Evolutionary conservation across 53 echinoderm and acorn worm genomes (phyloP).

Genomic region (Antedon mediterranea): DNA sequence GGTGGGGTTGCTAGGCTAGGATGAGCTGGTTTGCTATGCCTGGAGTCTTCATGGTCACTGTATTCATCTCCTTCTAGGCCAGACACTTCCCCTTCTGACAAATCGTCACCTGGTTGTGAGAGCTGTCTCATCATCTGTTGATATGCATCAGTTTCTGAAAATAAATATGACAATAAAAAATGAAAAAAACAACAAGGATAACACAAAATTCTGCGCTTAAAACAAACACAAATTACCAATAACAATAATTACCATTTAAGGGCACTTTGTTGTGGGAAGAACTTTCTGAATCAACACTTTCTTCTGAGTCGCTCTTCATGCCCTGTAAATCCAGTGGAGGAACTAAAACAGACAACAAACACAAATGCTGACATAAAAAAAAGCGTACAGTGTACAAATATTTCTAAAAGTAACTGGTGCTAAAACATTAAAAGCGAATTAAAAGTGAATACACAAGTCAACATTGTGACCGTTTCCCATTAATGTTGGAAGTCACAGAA

Average conservation of each 20-base stretch:
- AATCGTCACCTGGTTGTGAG: constrained; percentile 16
- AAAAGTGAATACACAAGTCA: too few relatives aligned
- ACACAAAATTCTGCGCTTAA: too few relatives aligned
- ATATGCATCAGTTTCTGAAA: constrained; percentile 77
- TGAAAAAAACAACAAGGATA: too few relatives aligned
- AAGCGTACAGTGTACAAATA: not conserved
- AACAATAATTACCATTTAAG: constrained; percentile 44
- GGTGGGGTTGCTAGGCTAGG: not conserved
- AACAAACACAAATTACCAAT: not conserved
- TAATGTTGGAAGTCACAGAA: too few relatives aligned
- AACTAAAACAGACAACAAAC: constrained; percentile 17
- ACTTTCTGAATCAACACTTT: constrained; percentile 44
- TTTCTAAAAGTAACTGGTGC: too few relatives aligned
- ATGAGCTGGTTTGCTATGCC: not conserved
- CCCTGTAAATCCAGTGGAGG: constrained; percentile 40
- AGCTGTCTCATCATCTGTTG: constrained; percentile 57
- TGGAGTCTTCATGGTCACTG: not conserved
- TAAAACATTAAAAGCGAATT: too few relatives aligned
- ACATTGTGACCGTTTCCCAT: too few relatives aligned
- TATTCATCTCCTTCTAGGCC: constrained; percentile 15
- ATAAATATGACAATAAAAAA: too few relatives aligned
- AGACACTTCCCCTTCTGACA: not conserved
- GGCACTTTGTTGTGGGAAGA: constrained; percentile 76
- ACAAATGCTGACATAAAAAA: not conserved
- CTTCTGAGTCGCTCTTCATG: not conserved